Evolutionary conservation across 2,797 vertebrate species (phyloP), one percentile per base, ranked within the genome.

Genomic region (Alfaro cultratus): DNA sequence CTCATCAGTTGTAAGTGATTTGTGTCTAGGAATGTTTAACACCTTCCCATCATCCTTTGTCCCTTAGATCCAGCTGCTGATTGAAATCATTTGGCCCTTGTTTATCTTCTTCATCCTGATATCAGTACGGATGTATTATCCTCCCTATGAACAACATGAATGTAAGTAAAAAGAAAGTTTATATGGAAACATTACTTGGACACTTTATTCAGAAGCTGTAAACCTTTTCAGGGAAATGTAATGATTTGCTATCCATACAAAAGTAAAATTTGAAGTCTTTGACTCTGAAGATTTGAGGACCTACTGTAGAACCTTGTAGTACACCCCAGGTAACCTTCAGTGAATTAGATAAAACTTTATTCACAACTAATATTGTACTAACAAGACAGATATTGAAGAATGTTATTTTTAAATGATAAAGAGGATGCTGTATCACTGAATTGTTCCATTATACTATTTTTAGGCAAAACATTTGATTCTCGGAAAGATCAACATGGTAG

Each of bases 51-150:
- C 41, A 18, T 73, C 21, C 1, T 46, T 75, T 82, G 51, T 85
- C 2, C 83, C 71, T 78, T 88, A 99, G 99, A 94, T 97, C 92
- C 98, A 99, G 94, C 93, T 99, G 81, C 88, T 99, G 93, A 95
- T 99, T 15, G 99, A 99, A 95, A 96, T 99, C 75, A 91, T 97
- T 84, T 99, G 99, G 99, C 99, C 99, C 29, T 95, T 99, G 9
- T 98, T 99, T 88, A 98, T 99, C 94, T 99, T 99, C 93, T 97
- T 99, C 90, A 99, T 99, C 92, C 89, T 99, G 93, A 98, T 99
- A 89, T 99, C 98, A 4, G 98, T 99, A 70, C 96, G 98, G 80
- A 93, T 97, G 39, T 95, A 96, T 88, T 99, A 98, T 90, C 99
- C 99, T 6, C 98, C 99, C 34, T 98, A 99, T 0, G 98, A 99